These are phyloP conservation scores for Malthinus flaveolus DNA, from an alignment of 2,888 invertebrate genomes.

Conservation along the genomic window DNA sequence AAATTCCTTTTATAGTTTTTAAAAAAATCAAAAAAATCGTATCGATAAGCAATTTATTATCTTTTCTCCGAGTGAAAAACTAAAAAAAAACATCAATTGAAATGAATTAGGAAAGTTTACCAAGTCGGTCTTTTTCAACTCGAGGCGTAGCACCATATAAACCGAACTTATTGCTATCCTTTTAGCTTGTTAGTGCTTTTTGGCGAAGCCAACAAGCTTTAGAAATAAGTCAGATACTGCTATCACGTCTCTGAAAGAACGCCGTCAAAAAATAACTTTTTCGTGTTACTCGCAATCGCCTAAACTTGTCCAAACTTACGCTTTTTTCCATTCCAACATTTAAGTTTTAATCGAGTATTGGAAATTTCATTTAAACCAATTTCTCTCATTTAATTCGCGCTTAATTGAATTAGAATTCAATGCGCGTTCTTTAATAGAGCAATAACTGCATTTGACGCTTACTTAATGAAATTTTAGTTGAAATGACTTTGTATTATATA, in stretches of 20 bases:
- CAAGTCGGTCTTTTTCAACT: constrained; percentile 16
- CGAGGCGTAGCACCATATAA: constrained; percentile 18
- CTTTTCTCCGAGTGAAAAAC: no score
- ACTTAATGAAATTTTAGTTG: background rate
- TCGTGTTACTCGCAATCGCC: constrained; percentile 1
- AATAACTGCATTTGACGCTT: constrained; percentile 5
- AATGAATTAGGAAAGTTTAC: constrained; percentile 19
- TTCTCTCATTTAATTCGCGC: background rate
- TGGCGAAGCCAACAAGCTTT: constrained; percentile 7
- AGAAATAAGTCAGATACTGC: constrained; percentile 12
- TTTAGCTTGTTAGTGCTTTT: constrained; percentile 26
- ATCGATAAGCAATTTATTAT: no score
- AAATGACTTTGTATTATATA: background rate
- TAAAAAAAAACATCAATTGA: constrained; percentile 18
- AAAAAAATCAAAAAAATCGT: no score
- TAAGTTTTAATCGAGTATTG: no score
- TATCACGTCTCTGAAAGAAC: constrained; percentile 17
- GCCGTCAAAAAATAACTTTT: constrained; percentile 8
- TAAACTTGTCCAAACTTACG: background rate
- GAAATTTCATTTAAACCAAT: no score
- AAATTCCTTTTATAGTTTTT: no score
- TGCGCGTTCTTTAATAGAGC: background rate
- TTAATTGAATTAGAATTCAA: constrained; percentile 1
- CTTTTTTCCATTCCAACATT: no score
- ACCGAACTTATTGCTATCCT: constrained; percentile 25